Evolutionary conservation across 2,113 vertebrate species (phyloP), one percentile per base, ranked within the genome.

Genomic region (Plecturocebus donacophilus): DNA sequence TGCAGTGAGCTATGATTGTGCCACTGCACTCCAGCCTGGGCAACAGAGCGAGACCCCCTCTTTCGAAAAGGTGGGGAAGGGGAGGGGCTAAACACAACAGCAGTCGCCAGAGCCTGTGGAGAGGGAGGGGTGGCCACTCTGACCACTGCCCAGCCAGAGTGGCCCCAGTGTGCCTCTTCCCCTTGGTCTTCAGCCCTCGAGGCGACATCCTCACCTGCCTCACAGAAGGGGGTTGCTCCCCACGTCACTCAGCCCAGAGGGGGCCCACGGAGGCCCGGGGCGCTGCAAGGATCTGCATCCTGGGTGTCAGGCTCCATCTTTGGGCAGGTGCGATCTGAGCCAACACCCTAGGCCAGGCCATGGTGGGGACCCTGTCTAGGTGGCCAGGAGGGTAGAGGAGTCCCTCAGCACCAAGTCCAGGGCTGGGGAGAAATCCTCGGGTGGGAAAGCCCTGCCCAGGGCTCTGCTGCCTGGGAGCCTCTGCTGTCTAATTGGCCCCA

Each of bases 111-210:
- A 85, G 32, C 42, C n/a, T 19, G 14, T 40, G 32, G 16, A 68
- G 32, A 35, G 17, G 68, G 19, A 80, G 30, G 32, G 2, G 7
- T 3, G 5, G 14, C 58, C 14, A 23, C 16, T 42, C 40, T 38
- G 20, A 47, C 30, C 19, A 42, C 38, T 16, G 35, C 8, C 16
- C 1, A 5, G 21, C 21, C 47, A 4, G 54, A 23, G 30, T 3
- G 32, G 1, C 23, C 13, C 80, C 16, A 25, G 0, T 2, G 5
- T 0, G 4, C 25, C 42, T 21, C 35, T 16, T 40, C 21, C n/a
- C 21, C 40, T 12, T 8, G 8, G 42, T 35, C 47, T 17, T 49
- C 25, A 5, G 47, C 56, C 38, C 45, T 8, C 2, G 7, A 35
- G 70, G 40, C 38, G 38, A 38, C 32, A 45, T 30, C 35, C 1